These are phyloP conservation scores for Aspidiotus rigidus DNA, from an alignment of 2,888 invertebrate genomes.

Conservation along the genomic window DNA sequence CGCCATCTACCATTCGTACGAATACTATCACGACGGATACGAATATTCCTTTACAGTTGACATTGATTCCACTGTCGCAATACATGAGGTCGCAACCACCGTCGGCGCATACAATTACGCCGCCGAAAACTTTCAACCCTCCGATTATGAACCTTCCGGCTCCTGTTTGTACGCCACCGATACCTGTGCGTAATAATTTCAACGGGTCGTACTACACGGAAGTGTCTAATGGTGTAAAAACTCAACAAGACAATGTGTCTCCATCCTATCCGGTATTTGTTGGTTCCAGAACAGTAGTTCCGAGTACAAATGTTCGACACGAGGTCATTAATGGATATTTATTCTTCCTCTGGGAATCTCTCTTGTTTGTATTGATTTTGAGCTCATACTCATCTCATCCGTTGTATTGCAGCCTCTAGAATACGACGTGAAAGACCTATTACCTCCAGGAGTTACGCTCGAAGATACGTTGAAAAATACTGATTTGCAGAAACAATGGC, in stretches of 20 bases:
- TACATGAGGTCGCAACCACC: conserved; percentile 27
- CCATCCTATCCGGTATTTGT: not conserved
- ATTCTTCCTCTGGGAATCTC: too few species aligned
- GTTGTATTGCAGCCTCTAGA: conserved; percentile 11
- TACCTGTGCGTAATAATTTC: conserved; percentile 9
- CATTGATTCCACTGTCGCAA: conserved; percentile 24
- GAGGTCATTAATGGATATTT: not conserved
- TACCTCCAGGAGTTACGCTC: conserved; percentile 8
- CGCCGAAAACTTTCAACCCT: conserved; percentile 19
- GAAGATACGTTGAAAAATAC: conserved; percentile 22
- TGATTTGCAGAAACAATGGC: conserved; percentile 21
- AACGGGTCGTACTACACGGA: conserved; percentile 8
- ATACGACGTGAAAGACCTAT: conserved; percentile 10
- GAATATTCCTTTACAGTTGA: conserved; percentile 18
- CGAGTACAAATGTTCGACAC: not conserved
- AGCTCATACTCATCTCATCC: not conserved
- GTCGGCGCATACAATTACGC: not conserved
- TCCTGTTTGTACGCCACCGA: conserved; percentile 12
- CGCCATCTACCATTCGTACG: conserved; percentile 12
- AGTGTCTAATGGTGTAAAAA: conserved; percentile 16
- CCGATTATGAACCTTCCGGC: conserved; percentile 10
- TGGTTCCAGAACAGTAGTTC: not conserved
- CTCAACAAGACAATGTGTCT: conserved; percentile 5
- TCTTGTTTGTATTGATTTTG: not conserved
- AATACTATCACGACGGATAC: conserved; percentile 2